Evolutionary conservation across 2,113 vertebrate genomes (phyloP), one percentile per base, ranked within the genome.

Genomic region (Otis tarda): DNA sequence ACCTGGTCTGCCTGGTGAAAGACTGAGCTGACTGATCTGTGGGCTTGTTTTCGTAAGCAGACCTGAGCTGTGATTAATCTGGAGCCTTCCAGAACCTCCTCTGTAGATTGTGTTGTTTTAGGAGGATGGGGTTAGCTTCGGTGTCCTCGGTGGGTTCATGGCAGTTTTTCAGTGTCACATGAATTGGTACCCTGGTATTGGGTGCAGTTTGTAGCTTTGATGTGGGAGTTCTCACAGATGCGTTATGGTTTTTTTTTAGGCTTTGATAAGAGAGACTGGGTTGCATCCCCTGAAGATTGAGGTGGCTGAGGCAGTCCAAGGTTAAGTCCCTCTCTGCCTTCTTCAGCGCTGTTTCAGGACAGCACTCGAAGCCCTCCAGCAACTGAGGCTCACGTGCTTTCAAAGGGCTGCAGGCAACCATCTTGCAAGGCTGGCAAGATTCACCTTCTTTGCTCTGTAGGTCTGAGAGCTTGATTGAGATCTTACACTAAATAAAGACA

Each of bases 301-400:
- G 20, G 35, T 56, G 27, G 18, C 30, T 47, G 56, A 47, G 53
- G 43, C 6, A 47, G 53, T 9, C 16, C 2, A 11, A 55, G 12
- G 7, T 31, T 87, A 68, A 69, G 49, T n/a, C 1, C 1, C 22
- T 9, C 15, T 77, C 52, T 67, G 10, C 22, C 10, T 13, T 81
- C 24, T 59, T 59, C 41, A 65, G 25, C 21, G 49, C 25, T 71
- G 37, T 57, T 88, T 71, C 25, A 61, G 63, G 45, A 37, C 23
- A n/a, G 28, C 35, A 39, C 24, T 71, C 0, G 0, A 30, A 84
- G 16, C 21, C 27, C 12, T 57, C 7, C 39, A 69, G 39, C 39
- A 79, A 9, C 21, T 19, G 50, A 61, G n/a, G 6, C 17, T 14
- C 1, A 0, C 25, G 24, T 1, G 10, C 55, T 81, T 87, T 80